Evolutionary conservation across 2,888 invertebrate genomes (phyloP), one percentile per base, ranked within the genome.

Genomic region (Limnephilus rhombicus): DNA sequence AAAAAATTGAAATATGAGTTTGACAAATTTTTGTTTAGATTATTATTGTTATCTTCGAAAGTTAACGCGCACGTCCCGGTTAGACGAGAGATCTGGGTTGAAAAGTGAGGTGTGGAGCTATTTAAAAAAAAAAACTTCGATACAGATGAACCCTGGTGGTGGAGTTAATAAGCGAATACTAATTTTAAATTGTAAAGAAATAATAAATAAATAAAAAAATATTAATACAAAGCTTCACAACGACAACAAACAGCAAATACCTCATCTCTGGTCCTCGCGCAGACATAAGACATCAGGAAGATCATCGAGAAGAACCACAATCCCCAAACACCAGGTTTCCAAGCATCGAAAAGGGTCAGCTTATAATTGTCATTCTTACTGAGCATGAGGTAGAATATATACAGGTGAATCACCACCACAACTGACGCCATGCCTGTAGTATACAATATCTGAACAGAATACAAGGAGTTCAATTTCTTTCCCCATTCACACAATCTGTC

Each of bases 331-430:
- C 4, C n/a, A 2, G n/a, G 41, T 41, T 86, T 86, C 86, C 86
- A 86, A n/a, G 12, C 86, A 13, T n/a, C 11, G 24, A 4, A 9
- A 45, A 86, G n/a, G 3, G 49, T n/a, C 49, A 86, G 24, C 12
- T 86, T 24, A 15, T 45, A 86, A 0, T 45, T 45, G 24, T 86
- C 45, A 12, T 86, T 45, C 15, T 29, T 86, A 18, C 37, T 89
- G 2, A 89, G 11, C 34, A 89, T 80, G 37, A 89, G 18, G n/a
- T 89, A 89, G n/a, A 89, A 89, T 34, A 37, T 68, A 24, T 89
- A 89, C 24, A 89, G 18, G 34, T 80, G 80, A 24, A 80, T 80
- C 24, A 89, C 80, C 18, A 37, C 34, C 3, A 37, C 88, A 2
- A 89, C 11, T 11, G 29, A 80, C 13, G 88, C 68, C 12, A 89